Base-by-base conservation (phyloP, 2,113 vertebrate species). In the Trinectes maculatus region DNA sequence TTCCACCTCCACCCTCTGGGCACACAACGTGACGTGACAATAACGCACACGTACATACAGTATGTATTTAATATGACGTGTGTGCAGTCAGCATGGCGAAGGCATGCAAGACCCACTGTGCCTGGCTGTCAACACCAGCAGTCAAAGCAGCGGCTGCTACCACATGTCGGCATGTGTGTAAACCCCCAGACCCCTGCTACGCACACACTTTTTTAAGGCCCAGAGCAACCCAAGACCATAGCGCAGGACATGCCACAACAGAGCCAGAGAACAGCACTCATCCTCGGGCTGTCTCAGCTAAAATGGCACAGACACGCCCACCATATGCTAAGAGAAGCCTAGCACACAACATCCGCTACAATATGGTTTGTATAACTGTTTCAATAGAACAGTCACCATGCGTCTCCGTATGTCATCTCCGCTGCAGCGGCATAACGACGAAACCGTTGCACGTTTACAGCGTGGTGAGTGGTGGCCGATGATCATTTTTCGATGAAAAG, bases 261-360 rank as follows among this genome's bases (percentile, higher is more conserved):
- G 67, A 76, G 74, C 70, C 44, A 37, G 46, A 73, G 33, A 71
- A 47, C 68, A 67, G 75, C 73, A 74, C 83, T 62, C 63, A 22
- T 79, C 87, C 85, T 62, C 77, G 18, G 84, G 85, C 85, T 72
- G 71, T 85, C 66, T 86, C 61, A 59, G 78, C 59, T 77, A 59
- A 74, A 83, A 82, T 63, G 71, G 84, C 79, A 66, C 81, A 74
- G 76, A 74, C 84, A 84, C 86, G 65, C 85, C 87, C 80, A 80
- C 84, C 78, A 53, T 79, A 82, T 72, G 73, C 39, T 75, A 80
- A 69, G 55, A 75, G 65, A 42, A 79, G 54, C 67, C 39, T 33
- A 37, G 66, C 43, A 56, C 56, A 75, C 33, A 74, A 55, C 73
- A 62, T 77, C 57, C 43, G 77, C 77, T 55, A 75, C 61, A 72